These are phyloP conservation scores for Orchesellides sinensis DNA, from an alignment of 2,888 invertebrate species.

Conservation along the genomic window DNA sequence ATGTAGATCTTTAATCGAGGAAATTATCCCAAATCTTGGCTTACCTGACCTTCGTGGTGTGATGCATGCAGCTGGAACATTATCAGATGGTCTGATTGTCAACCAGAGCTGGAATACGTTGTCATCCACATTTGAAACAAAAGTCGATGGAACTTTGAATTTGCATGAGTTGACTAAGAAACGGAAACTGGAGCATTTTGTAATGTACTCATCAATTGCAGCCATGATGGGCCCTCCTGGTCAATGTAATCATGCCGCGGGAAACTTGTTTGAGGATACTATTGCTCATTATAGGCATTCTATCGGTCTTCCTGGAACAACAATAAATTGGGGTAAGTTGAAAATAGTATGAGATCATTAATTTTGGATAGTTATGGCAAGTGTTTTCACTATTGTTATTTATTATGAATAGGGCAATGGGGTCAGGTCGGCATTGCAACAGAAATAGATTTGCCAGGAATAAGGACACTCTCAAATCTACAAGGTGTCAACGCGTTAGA, in stretches of 20 bases:
- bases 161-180: constrained; percentile 25
- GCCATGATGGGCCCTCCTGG: constrained; percentile 20
- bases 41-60: constrained; percentile 21
- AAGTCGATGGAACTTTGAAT: constrained; percentile 40
- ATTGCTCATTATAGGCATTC: constrained; percentile 42
- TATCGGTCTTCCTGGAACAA: constrained; percentile 14
- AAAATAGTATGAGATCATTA: no score
- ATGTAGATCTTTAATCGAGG: background rate
- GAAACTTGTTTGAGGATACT: constrained; percentile 30
- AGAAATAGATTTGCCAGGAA: background rate
- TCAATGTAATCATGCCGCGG: constrained; percentile 41
- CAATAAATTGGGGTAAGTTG: constrained; percentile 55
- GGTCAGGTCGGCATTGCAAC: constrained; percentile 27
- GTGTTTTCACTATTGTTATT: no score
- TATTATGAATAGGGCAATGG: no score
- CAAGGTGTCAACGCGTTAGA: constrained; percentile 30
- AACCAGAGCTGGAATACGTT: constrained; percentile 38
- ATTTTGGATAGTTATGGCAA: no score
- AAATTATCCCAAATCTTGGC: background rate
- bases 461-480: background rate
- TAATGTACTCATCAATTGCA: constrained; percentile 43
- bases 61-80: constrained; percentile 30
- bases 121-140: constrained; percentile 8
- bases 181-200: constrained; percentile 42
- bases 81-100: constrained; percentile 7